Percentiles rank a stretch among this genome's conserved stretches.
phyloP scores from a whole-genome alignment of 2,797 vertebrate species.

The Anguilla marmorata region DNA sequence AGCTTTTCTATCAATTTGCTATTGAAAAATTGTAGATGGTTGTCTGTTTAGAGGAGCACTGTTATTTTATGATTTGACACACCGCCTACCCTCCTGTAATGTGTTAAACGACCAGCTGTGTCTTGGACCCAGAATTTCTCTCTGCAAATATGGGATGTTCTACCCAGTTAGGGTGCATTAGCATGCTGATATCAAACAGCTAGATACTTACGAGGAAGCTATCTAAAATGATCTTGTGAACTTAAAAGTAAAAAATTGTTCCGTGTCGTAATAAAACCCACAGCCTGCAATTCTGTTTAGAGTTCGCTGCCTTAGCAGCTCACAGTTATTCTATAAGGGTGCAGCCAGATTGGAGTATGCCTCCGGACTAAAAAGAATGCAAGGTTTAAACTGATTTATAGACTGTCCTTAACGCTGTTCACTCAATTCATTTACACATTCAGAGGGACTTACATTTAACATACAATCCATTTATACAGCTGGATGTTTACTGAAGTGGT shows the following conservation, averaged over 20 bases:
- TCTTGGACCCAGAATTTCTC: neutral
- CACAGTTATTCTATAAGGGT: neutral
- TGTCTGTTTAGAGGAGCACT: neutral
- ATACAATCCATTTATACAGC: neutral
- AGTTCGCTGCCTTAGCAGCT: neutral
- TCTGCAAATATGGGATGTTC: no score
- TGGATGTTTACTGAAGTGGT: neutral
- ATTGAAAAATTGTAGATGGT: neutral
- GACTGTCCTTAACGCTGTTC: conserved; percentile 15
- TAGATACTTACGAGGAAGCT: neutral
- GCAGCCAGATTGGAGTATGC: neutral
- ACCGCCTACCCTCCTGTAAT: no score
- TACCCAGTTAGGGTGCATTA: no score
- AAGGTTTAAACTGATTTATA: conserved; percentile 13
- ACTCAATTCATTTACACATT: neutral
- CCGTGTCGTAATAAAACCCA: neutral
- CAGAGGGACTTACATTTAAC: neutral
- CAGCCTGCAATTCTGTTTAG: neutral
- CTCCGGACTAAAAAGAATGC: neutral
- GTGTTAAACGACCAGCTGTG: neutral
- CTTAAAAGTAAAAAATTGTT: neutral
- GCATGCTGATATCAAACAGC: no score
- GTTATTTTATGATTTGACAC: neutral
- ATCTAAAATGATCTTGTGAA: neutral
- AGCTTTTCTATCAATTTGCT: no score